phyloP scores from a whole-genome alignment of 2,888 invertebrate species.

The Noctuana brunneofusca region DNA sequence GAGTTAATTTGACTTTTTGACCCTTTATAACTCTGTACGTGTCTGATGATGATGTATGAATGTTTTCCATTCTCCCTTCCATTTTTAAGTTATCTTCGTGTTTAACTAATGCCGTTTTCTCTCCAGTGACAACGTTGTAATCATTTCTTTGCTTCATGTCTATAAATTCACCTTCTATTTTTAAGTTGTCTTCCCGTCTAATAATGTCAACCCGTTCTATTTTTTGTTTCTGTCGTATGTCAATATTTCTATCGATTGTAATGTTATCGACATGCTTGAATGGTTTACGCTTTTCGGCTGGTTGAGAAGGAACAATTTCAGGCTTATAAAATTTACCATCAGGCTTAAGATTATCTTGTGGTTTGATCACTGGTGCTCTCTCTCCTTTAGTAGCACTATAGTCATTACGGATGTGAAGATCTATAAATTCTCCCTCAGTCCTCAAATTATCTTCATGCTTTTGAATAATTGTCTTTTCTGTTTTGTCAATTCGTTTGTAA shows the following conservation, averaged over 20 bases:
- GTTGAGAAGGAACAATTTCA: constrained; percentile 73
- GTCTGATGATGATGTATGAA: constrained; percentile 68
- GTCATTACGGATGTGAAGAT: constrained; percentile 76
- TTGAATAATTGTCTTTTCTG: constrained; percentile 77
- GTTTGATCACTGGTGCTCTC: constrained; percentile 82
- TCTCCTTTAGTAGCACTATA: constrained; percentile 83
- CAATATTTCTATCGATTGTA: constrained; percentile 73
- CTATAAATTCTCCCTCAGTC: constrained; percentile 81
- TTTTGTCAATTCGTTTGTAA: constrained; percentile 78
- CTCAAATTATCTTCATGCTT: constrained; percentile 83
- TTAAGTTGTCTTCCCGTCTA: constrained; percentile 84
- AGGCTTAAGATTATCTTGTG: constrained; percentile 85
- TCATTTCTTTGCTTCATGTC: constrained; percentile 82
- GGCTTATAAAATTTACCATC: constrained; percentile 83
- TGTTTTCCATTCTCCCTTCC: constrained; percentile 84
- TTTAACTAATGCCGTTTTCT: constrained; percentile 76
- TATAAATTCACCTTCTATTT: constrained; percentile 83
- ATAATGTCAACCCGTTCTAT: constrained; percentile 84
- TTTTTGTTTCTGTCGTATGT: constrained; percentile 61
- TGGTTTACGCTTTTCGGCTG: constrained; percentile 82
- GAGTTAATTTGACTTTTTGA: constrained; percentile 79
- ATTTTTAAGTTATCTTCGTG: constrained; percentile 86
- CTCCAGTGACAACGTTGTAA: constrained; percentile 74
- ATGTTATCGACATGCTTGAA: constrained; percentile 84
- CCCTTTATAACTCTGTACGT: constrained; percentile 81